Base-by-base conservation (phyloP, 1,140 invertebrate genomes). In the Parasteatoda tepidariorum region DNA sequence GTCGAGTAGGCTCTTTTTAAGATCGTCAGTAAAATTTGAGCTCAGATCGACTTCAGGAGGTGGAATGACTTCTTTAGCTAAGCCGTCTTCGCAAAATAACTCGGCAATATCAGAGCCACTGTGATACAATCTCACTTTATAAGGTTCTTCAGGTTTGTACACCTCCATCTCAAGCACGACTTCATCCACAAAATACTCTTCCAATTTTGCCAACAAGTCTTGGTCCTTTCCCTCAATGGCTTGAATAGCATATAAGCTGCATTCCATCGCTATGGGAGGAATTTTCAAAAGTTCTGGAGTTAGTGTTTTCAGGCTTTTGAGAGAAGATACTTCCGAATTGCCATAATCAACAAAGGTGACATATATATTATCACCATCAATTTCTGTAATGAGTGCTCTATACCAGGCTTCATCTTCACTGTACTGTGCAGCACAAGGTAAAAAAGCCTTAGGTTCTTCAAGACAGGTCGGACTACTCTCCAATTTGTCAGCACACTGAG, bases 361-460 rank as follows among this genome's bases (percentile, higher is more conserved):
- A 2, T 93, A 93, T 9, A 92, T 93, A 24, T 93, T 92, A 5
- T 86, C 84, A 68, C 93, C 93, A 13, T 91, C 90, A 81, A 93
- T 90, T 85, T 95, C 93, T 0, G 94, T 90, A 22, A 96, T 92
- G 85, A 93, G 91, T 0, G 94, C 94, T 85, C 95, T 90, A 86
- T 95, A 96, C 95, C 94, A 97, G 2, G 89, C 87, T 54, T 92
- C 91, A 87, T 95, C 94, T 0, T 92, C 92, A 0, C 92, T 92
- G 86, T 93, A 95, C 78, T 92, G 91, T 0, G 94, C 95, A 54
- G 93, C 90, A 88, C 94, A 96, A 26, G 73, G 59, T 41, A 75
- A 33, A 7, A 28, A 54, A 7, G 24, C 26, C 24, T 28, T 41
- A 9, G 41, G 28, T 59, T 75, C 70, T 70, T 75, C 71, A 57